Evolutionary conservation across 2,113 vertebrate species (phyloP).

Genomic region (Arizona elegans): DNA sequence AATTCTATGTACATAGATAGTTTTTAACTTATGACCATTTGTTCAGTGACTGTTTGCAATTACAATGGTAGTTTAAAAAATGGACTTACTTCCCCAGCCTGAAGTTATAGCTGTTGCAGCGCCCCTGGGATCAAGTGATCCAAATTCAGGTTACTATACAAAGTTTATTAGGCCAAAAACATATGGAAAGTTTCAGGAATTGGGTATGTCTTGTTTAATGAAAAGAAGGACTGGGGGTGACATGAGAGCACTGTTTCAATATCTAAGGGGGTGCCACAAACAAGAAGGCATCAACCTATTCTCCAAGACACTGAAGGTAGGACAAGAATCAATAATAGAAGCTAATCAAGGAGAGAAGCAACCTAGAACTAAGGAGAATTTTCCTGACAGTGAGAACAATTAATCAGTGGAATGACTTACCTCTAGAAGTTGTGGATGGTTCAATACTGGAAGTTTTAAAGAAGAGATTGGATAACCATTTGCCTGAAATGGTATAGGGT

Average conservation of each 20-base stretch:
- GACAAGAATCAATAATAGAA: background rate
- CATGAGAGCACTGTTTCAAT: background rate
- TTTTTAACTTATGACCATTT: background rate
- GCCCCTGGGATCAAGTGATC: background rate
- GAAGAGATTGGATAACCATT: background rate
- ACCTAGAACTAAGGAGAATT: background rate
- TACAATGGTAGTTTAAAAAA: background rate
- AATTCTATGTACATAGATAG: background rate
- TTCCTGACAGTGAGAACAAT: background rate
- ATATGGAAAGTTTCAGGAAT: background rate
- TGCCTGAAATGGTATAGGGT: background rate
- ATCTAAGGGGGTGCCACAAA: background rate
- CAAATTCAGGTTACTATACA: background rate
- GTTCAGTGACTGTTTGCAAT: background rate
- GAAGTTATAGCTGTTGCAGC: background rate
- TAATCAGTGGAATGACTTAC: background rate
- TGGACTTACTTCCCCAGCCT: background rate
- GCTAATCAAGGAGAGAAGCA: background rate
- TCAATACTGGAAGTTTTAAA: background rate
- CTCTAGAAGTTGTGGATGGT: background rate
- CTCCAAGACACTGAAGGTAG: background rate
- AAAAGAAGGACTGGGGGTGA: background rate
- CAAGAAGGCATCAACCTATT: background rate
- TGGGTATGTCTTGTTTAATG: background rate
- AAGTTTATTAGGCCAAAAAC: background rate